Conservation (phyloP, 2,888 invertebrate species). For the Dynastes maya region DNA sequence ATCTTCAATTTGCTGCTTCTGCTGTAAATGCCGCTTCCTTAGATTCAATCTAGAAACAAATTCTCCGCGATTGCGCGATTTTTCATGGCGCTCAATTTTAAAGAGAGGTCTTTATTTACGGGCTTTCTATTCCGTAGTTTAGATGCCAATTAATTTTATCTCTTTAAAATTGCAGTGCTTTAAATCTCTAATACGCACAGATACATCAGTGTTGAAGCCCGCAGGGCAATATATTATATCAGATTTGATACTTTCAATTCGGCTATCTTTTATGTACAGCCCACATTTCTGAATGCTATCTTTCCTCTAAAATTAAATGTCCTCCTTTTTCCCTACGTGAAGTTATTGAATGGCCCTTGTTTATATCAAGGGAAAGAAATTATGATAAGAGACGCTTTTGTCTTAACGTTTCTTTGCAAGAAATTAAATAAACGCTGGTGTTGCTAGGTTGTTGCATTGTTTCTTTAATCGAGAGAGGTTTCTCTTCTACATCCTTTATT, state of each 20-base stretch:
- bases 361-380: slow-evolving; percentile 9
- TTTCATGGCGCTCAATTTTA: slow-evolving; percentile 20
- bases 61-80: slow-evolving; percentile 12
- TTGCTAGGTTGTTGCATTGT: not conserved
- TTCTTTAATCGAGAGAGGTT: not conserved
- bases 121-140: slow-evolving; percentile 10
- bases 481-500: not conserved
- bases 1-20: slow-evolving; percentile 38
- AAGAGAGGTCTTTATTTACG: slow-evolving; percentile 32
- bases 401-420: slow-evolving; percentile 19
- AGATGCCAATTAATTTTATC: slow-evolving; percentile 23
- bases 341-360: slow-evolving; percentile 1
- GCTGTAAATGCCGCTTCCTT: slow-evolving; percentile 21
- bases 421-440: not conserved
- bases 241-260: slow-evolving; percentile 25
- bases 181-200: not conserved
- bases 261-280: not conserved
- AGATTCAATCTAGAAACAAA: slow-evolving; percentile 36
- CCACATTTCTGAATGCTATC: slow-evolving; percentile 8
- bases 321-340: not conserved
- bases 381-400: slow-evolving; percentile 23
- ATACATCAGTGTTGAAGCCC: slow-evolving; percentile 16
- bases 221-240: not conserved
- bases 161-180: slow-evolving; percentile 8
- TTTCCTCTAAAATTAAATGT: slow-evolving; percentile 13